Percentiles rank a stretch among this genome's conserved stretches.
Evolutionary conservation across 2,797 vertebrate genomes (phyloP).

Genomic region (Poecilia picta): DNA sequence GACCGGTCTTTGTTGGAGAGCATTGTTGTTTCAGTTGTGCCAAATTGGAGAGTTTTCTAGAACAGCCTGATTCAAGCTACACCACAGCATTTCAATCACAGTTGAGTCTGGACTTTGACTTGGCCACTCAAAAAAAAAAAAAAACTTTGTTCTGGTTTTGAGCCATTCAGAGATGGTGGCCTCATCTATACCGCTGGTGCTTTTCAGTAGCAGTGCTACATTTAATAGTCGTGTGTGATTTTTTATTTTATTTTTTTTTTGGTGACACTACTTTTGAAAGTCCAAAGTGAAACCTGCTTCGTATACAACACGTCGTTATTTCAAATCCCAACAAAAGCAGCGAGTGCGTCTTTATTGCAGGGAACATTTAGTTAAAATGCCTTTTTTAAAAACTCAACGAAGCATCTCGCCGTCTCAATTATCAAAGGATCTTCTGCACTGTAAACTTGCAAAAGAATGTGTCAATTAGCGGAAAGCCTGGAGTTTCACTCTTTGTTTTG

Average conservation of each 20-base stretch:
- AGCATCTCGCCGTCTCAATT: neutral
- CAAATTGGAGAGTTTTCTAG: neutral
- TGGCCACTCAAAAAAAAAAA: neutral
- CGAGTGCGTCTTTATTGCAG: neutral
- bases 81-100: neutral
- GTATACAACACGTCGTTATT: neutral
- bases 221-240: neutral
- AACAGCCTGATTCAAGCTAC: neutral
- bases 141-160: neutral
- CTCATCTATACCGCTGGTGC: too few species aligned
- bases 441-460: conserved; percentile 13
- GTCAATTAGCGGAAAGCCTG: conserved; percentile 2
- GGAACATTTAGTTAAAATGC: neutral
- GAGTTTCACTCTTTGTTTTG: conserved; percentile 20
- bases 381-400: neutral
- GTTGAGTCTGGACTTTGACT: neutral
- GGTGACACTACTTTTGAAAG: neutral
- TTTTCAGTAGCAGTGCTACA: neutral
- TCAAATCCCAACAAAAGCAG: neutral
- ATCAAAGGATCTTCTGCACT: neutral
- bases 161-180: neutral
- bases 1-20: neutral
- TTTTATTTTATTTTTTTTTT: too few species aligned
- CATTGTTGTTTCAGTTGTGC: neutral
- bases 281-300: neutral